Base-by-base conservation (phyloP, 2,888 invertebrate genomes). In the Dryadula phaetusa region DNA sequence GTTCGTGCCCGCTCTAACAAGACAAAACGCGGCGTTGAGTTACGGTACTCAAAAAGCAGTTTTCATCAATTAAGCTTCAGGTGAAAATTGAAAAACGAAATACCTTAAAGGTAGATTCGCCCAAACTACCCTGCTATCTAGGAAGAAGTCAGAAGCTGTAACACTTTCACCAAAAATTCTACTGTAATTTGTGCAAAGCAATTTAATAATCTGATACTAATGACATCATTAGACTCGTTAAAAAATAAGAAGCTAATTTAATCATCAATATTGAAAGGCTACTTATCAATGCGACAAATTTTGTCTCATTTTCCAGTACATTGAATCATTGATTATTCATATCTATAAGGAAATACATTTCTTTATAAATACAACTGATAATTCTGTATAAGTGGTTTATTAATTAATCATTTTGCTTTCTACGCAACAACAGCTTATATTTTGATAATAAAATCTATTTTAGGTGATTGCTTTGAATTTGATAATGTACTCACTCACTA, bases 271-370 rank as follows among this genome's bases (percentile, higher is more conserved):
- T 0, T 53, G 0, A 2, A 7, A 18, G 0, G 18, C 14, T 54
- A 37, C 20, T 40, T 37, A 37, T 37, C n/a, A 22, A 10, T 22
- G 0, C n/a, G 10, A 56, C 20, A 14, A 54, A 40, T 56, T n/a
- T 56, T 56, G n/a, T 25, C 22, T 40, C n/a, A 22, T 12, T 25
- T 40, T 40, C 22, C 10, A 56, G 37, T 56, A 56, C 10, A 28
- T 28, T 28, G 52, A 28, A 52, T 52, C 52, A 52, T 56, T 10
- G 14, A 40, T n/a, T 40, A 22, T 56, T n/a, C 22, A 56, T 56
- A 56, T 40, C 56, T 56, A 56, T 22, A 56, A 56, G 56, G 56
- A 56, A 40, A 40, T 56, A 10, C 10, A 56, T 0, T 56, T 56
- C 56, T 25, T 10, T 16, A 4, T 40, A 56, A 56, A 56, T 25